Conservation (phyloP, 23 tunicate genomes). For the Clavelina lepadiformis region DNA sequence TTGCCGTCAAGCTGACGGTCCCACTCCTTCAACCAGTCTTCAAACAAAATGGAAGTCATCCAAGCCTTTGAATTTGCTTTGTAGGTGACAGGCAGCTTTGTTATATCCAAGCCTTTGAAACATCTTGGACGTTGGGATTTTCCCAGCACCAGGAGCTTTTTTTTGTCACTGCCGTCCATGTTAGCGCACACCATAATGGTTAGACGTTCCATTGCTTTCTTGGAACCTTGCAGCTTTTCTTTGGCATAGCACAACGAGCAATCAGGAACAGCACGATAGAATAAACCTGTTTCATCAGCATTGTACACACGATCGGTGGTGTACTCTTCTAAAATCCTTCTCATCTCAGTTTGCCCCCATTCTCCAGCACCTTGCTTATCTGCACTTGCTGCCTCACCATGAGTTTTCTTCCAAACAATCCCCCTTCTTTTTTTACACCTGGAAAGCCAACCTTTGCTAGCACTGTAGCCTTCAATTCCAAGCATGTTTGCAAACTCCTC, state of each 20-base stretch:
- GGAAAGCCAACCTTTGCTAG: no score
- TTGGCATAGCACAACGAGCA: not conserved
- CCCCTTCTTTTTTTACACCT: no score
- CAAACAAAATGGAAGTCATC: conserved; percentile 12
- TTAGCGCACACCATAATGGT: conserved; percentile 8
- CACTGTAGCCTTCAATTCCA: no score
- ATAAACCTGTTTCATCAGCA: conserved; percentile 12
- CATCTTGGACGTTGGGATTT: conserved; percentile 1
- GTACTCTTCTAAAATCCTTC: conserved; percentile 5
- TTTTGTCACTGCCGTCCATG: not conserved
- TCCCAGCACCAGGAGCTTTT: not conserved
- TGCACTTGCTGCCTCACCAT: no score
- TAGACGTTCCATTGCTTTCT: conserved; percentile 11
- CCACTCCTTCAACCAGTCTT: conserved; percentile 8
- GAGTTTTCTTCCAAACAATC: no score
- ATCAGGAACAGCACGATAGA: conserved; percentile 4
- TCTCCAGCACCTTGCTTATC: no score
- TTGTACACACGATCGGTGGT: not conserved
- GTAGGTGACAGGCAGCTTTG: conserved; percentile 4
- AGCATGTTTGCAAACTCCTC: no score
- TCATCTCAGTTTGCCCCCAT: no score
- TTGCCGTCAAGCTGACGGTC: not conserved
- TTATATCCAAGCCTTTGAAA: conserved; percentile 2
- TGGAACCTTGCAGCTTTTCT: conserved; percentile 3
- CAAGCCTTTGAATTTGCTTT: conserved; percentile 12